Percentiles rank a stretch among this genome's conserved stretches.
Evolutionary conservation across 2,888 invertebrate species (phyloP).

Genomic region (Beris chalybata): DNA sequence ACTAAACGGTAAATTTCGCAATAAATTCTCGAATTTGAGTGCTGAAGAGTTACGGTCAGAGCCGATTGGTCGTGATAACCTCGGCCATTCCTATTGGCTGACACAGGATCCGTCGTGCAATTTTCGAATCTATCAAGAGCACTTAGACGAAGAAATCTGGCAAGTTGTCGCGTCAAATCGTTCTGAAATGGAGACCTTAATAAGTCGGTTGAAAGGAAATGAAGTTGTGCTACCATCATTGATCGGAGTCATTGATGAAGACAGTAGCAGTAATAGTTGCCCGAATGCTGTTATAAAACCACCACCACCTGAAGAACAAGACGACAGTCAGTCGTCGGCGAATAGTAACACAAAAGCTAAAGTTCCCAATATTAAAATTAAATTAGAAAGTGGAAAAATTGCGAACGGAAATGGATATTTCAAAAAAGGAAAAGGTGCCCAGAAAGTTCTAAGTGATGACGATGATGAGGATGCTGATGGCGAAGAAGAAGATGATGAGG

Average conservation of each 20-base stretch:
- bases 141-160: conserved; percentile 96
- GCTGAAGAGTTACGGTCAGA: conserved; percentile 80
- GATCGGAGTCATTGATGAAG: conserved; percentile 65
- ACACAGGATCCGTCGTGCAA: conserved; percentile 87
- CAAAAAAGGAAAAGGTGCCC: conserved; percentile 18
- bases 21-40: conserved; percentile 75
- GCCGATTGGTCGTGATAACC: conserved; percentile 88
- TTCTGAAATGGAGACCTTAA: conserved; percentile 78
- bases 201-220: conserved; percentile 74
- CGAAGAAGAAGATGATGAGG: conserved; percentile 41
- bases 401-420: conserved; percentile 38
- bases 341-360: conserved; percentile 37
- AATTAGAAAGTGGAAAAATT: conserved; percentile 41
- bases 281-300: conserved; percentile 43
- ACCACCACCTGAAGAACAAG: conserved; percentile 51
- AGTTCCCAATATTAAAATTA: conserved; percentile 54
- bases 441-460: conserved; percentile 13
- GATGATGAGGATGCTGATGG: conserved; percentile 34
- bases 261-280: conserved; percentile 62
- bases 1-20: conserved; percentile 89
- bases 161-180: conserved; percentile 85
- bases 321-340: conserved; percentile 52
- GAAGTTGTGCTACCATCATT: conserved; percentile 62
- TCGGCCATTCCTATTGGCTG: conserved; percentile 92
- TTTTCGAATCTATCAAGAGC: conserved; percentile 90